Base-by-base conservation (phyloP, 53 echinoderm and acorn worm species). In the Stichopus horrens region DNA sequence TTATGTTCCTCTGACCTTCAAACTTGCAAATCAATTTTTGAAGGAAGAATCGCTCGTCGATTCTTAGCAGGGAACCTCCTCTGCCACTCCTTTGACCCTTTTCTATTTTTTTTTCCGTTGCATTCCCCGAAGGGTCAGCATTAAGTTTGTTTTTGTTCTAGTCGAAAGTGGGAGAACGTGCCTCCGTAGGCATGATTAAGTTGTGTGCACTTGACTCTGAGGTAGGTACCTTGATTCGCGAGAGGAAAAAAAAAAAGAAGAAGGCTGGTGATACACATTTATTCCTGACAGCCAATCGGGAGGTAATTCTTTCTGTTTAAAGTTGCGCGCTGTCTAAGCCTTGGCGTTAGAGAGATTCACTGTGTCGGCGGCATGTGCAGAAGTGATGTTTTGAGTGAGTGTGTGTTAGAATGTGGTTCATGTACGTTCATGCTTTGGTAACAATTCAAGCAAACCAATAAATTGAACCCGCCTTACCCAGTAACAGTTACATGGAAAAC, bases 101-200 rank as follows among this genome's bases (percentile, higher is more conserved):
- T 81, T 81, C 79, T 75, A 11, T 23, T 37, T 37, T 37, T 37
- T 37, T 37, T 37, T 37, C 18, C 18, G 55, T 58, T n/a, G 57
- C 81, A 56, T 81, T 81, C 81, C 81, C 81, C 81, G 81, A 81
- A 81, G 81, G 81, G 81, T 81, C 81, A 81, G 81, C 81, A 56
- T 37, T 55, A 52, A 81, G 81, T 81, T 81, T 81, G 81, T 81
- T 81, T 54, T 81, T 81, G 81, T 58, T 56, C n/a, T 55, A 21
- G 20, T 56, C 21, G 81, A 81, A 37, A 81, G 81, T 58, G 6
- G 55, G 56, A 58, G 81, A 81, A 81, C 81, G 81, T 81, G 81
- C 81, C 57, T 58, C 9, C 81, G 58, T 18, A 81, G 57, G 10
- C n/a, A 22, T 81, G 54, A 81, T 81, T 58, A 22, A 81, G 55